These are phyloP conservation scores for Xylota segnis DNA, from an alignment of 2,888 invertebrate genomes.

Conservation along the genomic window DNA sequence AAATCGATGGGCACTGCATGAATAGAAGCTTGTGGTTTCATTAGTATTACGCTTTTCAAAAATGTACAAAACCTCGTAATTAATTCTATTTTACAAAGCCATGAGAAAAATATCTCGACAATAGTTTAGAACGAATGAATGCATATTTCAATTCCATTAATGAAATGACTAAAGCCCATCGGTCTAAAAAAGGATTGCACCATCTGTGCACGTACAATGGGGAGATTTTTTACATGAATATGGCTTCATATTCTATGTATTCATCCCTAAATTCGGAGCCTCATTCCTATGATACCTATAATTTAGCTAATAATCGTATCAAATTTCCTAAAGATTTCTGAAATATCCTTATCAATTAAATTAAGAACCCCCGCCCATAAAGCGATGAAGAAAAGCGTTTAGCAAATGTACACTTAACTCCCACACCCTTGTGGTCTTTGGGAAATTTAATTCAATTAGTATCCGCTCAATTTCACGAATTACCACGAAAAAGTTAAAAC, in stretches of 20 bases:
- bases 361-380: background rate
- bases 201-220: too few relatives aligned
- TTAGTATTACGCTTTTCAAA: too few relatives aligned
- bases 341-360: conserved; percentile 20
- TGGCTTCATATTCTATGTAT: too few relatives aligned
- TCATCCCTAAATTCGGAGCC: too few relatives aligned
- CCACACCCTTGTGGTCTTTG: conserved; percentile 10
- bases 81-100: too few relatives aligned
- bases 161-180: too few relatives aligned
- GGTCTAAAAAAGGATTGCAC: too few relatives aligned
- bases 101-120: too few relatives aligned
- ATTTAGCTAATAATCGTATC: background rate
- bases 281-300: background rate
- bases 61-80: too few relatives aligned
- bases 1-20: background rate
- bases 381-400: background rate
- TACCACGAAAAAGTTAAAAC: conserved; percentile 72
- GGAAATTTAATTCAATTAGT: conserved; percentile 72
- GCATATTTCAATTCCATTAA: too few relatives aligned
- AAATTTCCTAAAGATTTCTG: conserved; percentile 4
- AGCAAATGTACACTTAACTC: background rate
- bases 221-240: too few relatives aligned
- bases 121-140: too few relatives aligned
- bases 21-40: background rate
- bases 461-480: conserved; percentile 72